Percentiles rank a stretch among this genome's conserved stretches.
These are phyloP conservation scores for Rotaria sp. DNA, from an alignment of 2,888 invertebrate species.

Conservation along the genomic window DNA sequence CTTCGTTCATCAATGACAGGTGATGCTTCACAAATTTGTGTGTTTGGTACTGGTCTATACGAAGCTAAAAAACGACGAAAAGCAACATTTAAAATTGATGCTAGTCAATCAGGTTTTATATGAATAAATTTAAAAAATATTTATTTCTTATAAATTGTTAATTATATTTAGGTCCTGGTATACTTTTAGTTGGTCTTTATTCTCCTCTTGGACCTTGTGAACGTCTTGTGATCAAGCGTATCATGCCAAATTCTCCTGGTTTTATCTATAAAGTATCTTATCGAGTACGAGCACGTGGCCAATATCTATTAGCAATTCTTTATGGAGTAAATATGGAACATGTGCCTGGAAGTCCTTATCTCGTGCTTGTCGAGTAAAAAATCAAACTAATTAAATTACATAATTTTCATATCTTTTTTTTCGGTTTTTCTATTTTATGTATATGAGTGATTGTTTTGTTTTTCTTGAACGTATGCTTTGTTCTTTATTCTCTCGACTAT, in stretches of 20 bases:
- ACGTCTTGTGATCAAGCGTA: constrained; percentile 11
- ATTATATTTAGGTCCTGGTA: not conserved
- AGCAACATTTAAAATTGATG: constrained; percentile 8
- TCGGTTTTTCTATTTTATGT: not conserved
- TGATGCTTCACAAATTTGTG: not conserved
- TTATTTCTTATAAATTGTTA: not conserved
- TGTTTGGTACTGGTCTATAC: not conserved
- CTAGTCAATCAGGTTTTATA: not conserved
- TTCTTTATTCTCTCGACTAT: not conserved
- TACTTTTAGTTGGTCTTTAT: not conserved
- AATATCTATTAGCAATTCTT: constrained; percentile 19
- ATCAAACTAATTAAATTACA: not conserved
- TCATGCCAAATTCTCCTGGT: not conserved
- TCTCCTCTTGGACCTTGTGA: not conserved
- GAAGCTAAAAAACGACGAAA: not conserved
- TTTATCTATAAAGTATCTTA: constrained; percentile 6
- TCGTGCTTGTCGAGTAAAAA: not conserved
- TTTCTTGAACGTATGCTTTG: not conserved
- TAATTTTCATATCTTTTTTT: not conserved
- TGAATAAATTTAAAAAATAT: not conserved
- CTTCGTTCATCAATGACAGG: not conserved
- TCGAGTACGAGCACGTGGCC: constrained; percentile 4
- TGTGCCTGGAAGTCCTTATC: constrained; percentile 5
- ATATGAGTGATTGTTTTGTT: not conserved
- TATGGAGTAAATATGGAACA: not conserved